Percentiles rank a stretch among this genome's conserved stretches.
These are phyloP conservation scores for Amia ocellicauda DNA, from an alignment of 2,113 vertebrate species.

Conservation along the genomic window DNA sequence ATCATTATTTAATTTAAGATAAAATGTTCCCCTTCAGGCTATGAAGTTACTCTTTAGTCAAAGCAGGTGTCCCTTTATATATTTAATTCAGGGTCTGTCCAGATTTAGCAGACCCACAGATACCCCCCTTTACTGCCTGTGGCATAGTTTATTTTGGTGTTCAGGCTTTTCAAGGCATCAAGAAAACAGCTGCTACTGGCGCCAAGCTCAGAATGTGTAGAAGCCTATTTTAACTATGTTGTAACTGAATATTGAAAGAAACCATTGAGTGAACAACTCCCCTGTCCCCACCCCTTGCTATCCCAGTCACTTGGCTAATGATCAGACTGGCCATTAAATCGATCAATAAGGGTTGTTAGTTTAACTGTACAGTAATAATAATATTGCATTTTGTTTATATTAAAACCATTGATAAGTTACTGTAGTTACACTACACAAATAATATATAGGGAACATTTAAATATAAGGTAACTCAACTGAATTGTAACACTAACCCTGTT, in stretches of 20 bases:
- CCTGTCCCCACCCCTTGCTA: too few relatives aligned
- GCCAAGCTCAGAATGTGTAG: slow-evolving; percentile 36
- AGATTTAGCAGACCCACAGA: slow-evolving; percentile 56
- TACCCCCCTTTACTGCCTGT: slow-evolving; percentile 28
- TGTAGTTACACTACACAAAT: too few relatives aligned
- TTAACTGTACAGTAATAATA: too few relatives aligned
- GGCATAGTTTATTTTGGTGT: slow-evolving; percentile 55
- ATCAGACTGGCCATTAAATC: too few relatives aligned
- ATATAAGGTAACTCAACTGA: too few relatives aligned
- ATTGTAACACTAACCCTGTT: too few relatives aligned
- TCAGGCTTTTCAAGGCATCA: slow-evolving; percentile 40
- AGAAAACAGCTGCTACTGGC: slow-evolving; percentile 57
- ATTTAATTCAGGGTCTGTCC: slow-evolving; percentile 40
- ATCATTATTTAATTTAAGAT: too few relatives aligned
- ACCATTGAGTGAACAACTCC: slow-evolving; percentile 18
- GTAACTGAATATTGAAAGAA: slow-evolving; percentile 54
- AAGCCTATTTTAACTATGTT: slow-evolving; percentile 59
- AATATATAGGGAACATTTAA: too few relatives aligned
- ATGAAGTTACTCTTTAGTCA: neutral
- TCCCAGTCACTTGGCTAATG: too few relatives aligned
- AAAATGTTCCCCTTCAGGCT: neutral
- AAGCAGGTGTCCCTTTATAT: slow-evolving; percentile 29
- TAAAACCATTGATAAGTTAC: too few relatives aligned
- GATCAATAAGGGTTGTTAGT: too few relatives aligned
- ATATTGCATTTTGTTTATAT: too few relatives aligned